A percentile compares a stretch with the other conserved stretches of the same genome.
Conservation (phyloP, 2,113 vertebrate genomes). For the Equus przewalskii region DNA sequence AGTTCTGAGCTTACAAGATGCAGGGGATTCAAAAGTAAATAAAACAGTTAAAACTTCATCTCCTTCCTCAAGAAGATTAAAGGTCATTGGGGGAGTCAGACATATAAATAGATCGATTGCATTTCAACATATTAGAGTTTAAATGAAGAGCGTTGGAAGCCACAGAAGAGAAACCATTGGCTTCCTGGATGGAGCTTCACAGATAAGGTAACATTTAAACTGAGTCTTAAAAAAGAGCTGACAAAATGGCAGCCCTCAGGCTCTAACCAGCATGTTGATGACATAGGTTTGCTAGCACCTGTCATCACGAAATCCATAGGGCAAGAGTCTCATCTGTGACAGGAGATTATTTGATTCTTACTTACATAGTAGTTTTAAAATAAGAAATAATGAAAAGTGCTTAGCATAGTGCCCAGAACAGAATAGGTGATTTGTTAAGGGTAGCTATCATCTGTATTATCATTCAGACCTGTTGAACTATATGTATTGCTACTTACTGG, state of each 20-base stretch:
- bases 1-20: neutral
- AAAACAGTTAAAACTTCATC: neutral
- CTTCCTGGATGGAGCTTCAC: neutral
- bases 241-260: neutral
- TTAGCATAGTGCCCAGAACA: neutral
- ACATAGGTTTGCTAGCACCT: neutral
- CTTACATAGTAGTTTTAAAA: neutral
- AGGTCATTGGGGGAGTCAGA: neutral
- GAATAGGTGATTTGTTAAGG: neutral
- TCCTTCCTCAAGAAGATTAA: neutral
- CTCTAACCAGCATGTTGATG: neutral
- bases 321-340: neutral
- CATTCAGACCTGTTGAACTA: neutral
- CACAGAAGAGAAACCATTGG: neutral
- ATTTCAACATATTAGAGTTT: conserved; percentile 17
- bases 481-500: neutral
- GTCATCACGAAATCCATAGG: neutral
- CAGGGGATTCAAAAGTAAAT: conserved; percentile 13
- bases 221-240: neutral
- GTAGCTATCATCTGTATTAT: neutral
- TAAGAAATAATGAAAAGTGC: neutral
- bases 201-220: neutral
- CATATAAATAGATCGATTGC: neutral
- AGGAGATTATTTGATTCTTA: neutral
- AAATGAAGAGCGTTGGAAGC: neutral